These are phyloP conservation scores for Chaenocephalus aceratus DNA, from an alignment of 2,113 vertebrate genomes.

Conservation along the genomic window DNA sequence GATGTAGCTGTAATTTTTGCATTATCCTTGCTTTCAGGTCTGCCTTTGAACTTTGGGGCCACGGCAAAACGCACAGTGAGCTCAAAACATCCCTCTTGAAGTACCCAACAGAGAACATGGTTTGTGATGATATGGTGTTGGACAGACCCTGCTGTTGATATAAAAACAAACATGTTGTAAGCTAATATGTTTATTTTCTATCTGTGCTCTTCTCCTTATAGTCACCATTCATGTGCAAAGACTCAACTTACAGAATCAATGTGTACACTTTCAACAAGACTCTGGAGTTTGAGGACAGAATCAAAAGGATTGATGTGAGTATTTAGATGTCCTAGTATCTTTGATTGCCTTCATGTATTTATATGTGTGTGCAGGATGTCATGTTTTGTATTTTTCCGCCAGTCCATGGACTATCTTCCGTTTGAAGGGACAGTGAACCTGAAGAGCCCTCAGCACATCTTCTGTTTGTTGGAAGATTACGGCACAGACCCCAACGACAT, in stretches of 20 bases:
- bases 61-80: slow-evolving; percentile 88
- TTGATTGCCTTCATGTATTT: background rate
- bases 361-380: background rate
- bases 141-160: background rate
- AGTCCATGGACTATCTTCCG: slow-evolving; percentile 94
- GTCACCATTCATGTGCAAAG: slow-evolving; percentile 88
- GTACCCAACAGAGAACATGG: slow-evolving; percentile 91
- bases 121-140: slow-evolving; percentile 55
- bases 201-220: slow-evolving; percentile 68
- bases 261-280: slow-evolving; percentile 98
- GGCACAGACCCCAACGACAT: slow-evolving; percentile 92
- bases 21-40: slow-evolving; percentile 85
- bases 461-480: slow-evolving; percentile 96
- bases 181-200: background rate
- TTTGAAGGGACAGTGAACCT: slow-evolving; percentile 94
- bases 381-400: slow-evolving; percentile 1
- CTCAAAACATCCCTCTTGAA: slow-evolving; percentile 88
- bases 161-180: background rate
- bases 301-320: slow-evolving; percentile 94
- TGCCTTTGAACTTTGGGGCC: slow-evolving; percentile 97
- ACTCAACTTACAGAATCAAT: slow-evolving; percentile 93
- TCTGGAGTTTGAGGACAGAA: slow-evolving; percentile 89
- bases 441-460: slow-evolving; percentile 91
- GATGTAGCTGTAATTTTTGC: background rate
- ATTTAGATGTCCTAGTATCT: background rate